phyloP scores from a whole-genome alignment of 2,113 vertebrate species.

The Sylvietta virens region DNA sequence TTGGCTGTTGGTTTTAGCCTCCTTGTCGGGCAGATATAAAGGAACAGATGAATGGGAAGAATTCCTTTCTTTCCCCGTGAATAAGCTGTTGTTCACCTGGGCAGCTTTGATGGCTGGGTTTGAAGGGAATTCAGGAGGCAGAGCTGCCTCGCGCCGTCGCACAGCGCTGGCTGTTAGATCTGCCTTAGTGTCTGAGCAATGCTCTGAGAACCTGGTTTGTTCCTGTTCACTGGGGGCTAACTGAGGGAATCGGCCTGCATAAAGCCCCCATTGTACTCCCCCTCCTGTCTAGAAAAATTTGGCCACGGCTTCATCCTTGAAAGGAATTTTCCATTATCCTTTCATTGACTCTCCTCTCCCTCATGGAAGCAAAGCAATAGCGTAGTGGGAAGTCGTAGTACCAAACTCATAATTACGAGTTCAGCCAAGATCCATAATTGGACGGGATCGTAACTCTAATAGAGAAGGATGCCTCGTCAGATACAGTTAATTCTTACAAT shows the following conservation, averaged over 20 bases:
- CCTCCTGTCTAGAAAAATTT: conserved; percentile 28
- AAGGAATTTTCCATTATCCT: conserved; percentile 52
- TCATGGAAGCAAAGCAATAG: conserved; percentile 11
- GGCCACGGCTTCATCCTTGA: neutral
- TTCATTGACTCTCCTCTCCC: conserved; percentile 53
- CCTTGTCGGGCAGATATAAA: conserved; percentile 2
- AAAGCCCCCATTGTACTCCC: neutral
- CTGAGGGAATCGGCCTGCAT: neutral
- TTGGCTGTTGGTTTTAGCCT: conserved; percentile 37
- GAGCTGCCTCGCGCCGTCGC: neutral
- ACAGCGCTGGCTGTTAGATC: neutral
- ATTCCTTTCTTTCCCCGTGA: conserved; percentile 13
- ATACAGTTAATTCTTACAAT: conserved; percentile 39
- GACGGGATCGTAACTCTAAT: conserved; percentile 50
- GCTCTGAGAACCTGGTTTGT: neutral
- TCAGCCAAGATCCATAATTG: conserved; percentile 60
- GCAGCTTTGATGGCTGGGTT: conserved; percentile 47
- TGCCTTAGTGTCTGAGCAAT: neutral
- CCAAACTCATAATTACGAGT: conserved; percentile 49
- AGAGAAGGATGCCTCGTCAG: conserved; percentile 32
- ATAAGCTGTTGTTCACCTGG: conserved; percentile 38
- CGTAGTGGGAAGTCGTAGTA: conserved; percentile 18
- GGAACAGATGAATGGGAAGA: neutral
- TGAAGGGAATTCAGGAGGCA: conserved; percentile 19
- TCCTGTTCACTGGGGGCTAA: neutral